Base-by-base conservation (phyloP, 2,113 vertebrate species). In the Ophiodon elongatus region DNA sequence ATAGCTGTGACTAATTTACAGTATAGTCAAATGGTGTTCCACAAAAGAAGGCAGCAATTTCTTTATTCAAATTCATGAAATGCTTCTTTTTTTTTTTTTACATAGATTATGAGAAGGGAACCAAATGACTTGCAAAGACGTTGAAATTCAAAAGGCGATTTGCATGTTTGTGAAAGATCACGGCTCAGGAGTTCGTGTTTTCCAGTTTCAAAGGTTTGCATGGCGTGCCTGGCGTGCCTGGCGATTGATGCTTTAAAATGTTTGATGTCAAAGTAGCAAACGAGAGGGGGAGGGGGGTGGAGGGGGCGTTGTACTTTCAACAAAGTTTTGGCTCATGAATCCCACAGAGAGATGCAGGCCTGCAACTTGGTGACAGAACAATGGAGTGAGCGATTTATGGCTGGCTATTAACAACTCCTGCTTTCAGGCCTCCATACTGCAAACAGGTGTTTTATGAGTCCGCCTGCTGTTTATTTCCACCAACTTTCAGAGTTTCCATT, bases 381-480 rank as follows among this genome's bases (percentile, higher is more conserved):
- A 95, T 89, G 84, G 90, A 85, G 85, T 92, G 90, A 95, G 87
- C 89, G 90, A 95, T 95, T 95, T 95, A 95, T 90, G 91, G 82
- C 85, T 33, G 67, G 88, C 91, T 85, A 92, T 95, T 93, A 95
- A 94, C 90, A 87, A 88, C 88, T 87, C 82, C 70, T 72, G 90
- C 89, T 94, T 90, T 94, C 75, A 88, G 88, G 89, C 84, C 91
- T 87, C 76, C 77, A 52, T 82, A 75, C 90, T 92, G 82, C 87
- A 93, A 94, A 96, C 94, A 95, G 93, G 94, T 95, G 94, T 95
- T 95, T 92, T 86, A 92, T 71, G 89, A 93, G 86, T 73, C 80
- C 73, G 67, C 84, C 86, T 85, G 68, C 85, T 88, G 86, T 85
- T 89, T 88, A 83, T 83, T 87, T 89, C 77, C 41, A 80, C 27